These are phyloP conservation scores for Drosophila aff. DNA, from an alignment of 1,140 invertebrate genomes.

Conservation along the genomic window DNA sequence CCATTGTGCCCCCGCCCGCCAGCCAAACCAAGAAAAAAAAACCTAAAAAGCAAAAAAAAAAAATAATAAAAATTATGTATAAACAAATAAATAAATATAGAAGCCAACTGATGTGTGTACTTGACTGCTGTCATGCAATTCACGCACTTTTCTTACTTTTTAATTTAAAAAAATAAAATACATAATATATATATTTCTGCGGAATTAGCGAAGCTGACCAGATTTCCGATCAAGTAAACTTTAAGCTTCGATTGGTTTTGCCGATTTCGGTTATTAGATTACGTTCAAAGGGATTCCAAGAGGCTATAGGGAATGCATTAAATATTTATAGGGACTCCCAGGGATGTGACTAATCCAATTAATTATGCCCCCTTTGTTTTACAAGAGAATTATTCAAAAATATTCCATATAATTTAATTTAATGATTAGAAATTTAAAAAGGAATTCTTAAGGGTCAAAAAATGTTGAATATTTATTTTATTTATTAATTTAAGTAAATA, in stretches of 20 bases:
- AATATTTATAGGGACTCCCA: background rate
- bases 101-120: slow-evolving; percentile 40
- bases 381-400: no score
- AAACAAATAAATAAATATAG: slow-evolving; percentile 33
- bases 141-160: slow-evolving; percentile 38
- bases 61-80: background rate
- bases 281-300: slow-evolving; percentile 4
- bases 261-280: slow-evolving; percentile 34
- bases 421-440: no score
- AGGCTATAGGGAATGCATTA: background rate
- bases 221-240: slow-evolving; percentile 46
- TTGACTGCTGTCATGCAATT: slow-evolving; percentile 22
- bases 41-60: slow-evolving; percentile 12
- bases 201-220: slow-evolving; percentile 31
- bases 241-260: slow-evolving; percentile 35
- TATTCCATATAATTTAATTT: background rate
- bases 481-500: no score
- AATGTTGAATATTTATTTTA: no score
- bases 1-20: slow-evolving; percentile 36
- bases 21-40: slow-evolving; percentile 9
- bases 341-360: background rate
- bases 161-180: background rate
- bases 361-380: background rate
- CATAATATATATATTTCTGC: slow-evolving; percentile 1
- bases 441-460: no score